Percentiles rank a stretch among this genome's conserved stretches.
These are phyloP conservation scores for Urocolius indicus DNA, from an alignment of 2,113 vertebrate species.

Conservation along the genomic window DNA sequence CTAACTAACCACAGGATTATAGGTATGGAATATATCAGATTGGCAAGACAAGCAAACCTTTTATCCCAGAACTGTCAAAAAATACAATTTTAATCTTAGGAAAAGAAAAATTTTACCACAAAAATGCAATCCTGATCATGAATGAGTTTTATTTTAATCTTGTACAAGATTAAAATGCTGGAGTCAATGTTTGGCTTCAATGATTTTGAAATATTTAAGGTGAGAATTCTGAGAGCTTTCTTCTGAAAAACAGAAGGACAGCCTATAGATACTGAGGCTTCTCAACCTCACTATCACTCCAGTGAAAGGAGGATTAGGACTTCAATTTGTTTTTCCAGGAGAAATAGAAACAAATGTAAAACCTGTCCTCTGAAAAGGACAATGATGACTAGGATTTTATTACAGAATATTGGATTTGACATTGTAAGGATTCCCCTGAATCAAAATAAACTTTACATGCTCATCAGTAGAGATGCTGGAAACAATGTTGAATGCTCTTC, in stretches of 20 bases:
- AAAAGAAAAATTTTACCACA: neutral
- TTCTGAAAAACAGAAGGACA: neutral
- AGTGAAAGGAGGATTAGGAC: neutral
- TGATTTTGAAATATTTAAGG: neutral
- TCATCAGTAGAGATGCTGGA: neutral
- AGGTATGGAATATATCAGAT: neutral
- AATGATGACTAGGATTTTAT: neutral
- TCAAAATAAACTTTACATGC: neutral
- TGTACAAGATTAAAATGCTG: neutral
- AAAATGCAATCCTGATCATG: neutral
- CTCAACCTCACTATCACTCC: neutral
- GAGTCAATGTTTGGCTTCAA: neutral
- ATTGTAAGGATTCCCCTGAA: neutral
- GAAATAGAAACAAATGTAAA: neutral
- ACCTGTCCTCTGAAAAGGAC: neutral
- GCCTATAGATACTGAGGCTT: neutral
- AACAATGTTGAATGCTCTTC: neutral
- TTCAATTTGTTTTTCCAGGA: neutral
- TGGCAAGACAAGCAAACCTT: neutral
- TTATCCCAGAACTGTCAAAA: neutral
- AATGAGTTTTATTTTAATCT: neutral
- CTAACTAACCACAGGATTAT: neutral
- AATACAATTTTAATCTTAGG: neutral
- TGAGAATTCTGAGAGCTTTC: neutral
- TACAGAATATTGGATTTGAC: neutral